Base-by-base conservation (phyloP, 2,888 invertebrate species). In the Pristionchus arcanus region DNA sequence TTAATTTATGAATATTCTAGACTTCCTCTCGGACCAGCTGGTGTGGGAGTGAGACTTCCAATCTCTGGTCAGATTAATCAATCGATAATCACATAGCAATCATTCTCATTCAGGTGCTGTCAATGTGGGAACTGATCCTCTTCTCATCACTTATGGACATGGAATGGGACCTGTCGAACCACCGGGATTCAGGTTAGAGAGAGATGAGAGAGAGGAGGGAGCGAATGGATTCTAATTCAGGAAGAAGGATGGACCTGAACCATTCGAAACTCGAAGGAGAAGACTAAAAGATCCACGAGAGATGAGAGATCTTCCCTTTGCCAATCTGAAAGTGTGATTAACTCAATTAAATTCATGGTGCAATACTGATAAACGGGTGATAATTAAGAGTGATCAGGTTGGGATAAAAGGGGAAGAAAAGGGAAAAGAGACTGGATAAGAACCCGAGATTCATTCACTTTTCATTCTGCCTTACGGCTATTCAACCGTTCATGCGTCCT, bases 21-120 rank as follows among this genome's bases (percentile, higher is more conserved):
- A 16, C 91, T 94, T 71, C 94, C 93, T 21, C 90, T 93, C 15
- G 94, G 91, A 19, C 92, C 93, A 31, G 91, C 93, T 0, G 94
- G 94, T 49, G 94, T 93, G 55, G 94, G 94, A 90, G 93, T 93
- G 25, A 91, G 94, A n/a, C 92, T 94, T 90, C 94, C 94, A 59
- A 90, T 94, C 77, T 91, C 91, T 71, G 94, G 91, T 90, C 28
- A 81, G 81, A 25, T 3, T 42, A 25, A 42, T 77, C 42, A 25
- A 49, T 49, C 42, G 77, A 77, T 84, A 55, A 2, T 53, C 55
- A 9, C 34, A 55, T 31, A 66, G 55, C 28, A 49, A 9, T 37
- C 42, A 2, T 71, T 74, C 49, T 68, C 42, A 15, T 90, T 66
- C 63, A 90, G 91, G 93, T 90, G 94, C 93, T 28, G 92, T 94